Conservation (phyloP, 2,113 vertebrate species). For the Hippocampus abdominalis region DNA sequence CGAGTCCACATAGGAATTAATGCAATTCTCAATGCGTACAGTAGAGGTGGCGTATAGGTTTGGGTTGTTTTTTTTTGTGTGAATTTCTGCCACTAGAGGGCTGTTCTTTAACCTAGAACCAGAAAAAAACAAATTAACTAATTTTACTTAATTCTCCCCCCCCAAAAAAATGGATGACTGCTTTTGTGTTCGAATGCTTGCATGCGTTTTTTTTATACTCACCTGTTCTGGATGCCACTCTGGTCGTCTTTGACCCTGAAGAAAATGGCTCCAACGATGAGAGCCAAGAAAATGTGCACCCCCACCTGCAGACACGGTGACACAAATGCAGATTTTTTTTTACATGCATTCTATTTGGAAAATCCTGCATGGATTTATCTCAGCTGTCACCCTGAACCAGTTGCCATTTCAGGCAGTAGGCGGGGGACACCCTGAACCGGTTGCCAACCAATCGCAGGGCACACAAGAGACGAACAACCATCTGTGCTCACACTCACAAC, state of each 20-base stretch:
- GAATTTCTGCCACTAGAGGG: no score
- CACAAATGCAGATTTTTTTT: not conserved
- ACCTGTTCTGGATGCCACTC: constrained; percentile 89
- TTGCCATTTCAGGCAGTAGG: no score
- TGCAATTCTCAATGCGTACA: not conserved
- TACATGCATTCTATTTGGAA: no score
- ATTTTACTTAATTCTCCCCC: not conserved
- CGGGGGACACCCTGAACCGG: no score
- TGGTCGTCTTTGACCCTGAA: constrained; percentile 75
- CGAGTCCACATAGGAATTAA: constrained; percentile 5
- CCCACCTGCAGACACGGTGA: constrained; percentile 66
- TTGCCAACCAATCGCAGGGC: no score
- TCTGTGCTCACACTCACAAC: no score
- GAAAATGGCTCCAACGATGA: constrained; percentile 84
- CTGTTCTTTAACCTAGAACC: not conserved
- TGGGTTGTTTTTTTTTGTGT: not conserved
- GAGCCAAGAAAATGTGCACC: constrained; percentile 76
- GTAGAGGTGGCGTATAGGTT: not conserved
- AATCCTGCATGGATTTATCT: no score
- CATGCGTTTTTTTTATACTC: not conserved
- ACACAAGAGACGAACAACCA: no score
- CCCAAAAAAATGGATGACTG: not conserved
- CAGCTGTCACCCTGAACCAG: no score
- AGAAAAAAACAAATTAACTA: no score
- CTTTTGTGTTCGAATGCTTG: not conserved